Conservation (phyloP, 2,113 vertebrate genomes). For the Eclectus roratus region DNA sequence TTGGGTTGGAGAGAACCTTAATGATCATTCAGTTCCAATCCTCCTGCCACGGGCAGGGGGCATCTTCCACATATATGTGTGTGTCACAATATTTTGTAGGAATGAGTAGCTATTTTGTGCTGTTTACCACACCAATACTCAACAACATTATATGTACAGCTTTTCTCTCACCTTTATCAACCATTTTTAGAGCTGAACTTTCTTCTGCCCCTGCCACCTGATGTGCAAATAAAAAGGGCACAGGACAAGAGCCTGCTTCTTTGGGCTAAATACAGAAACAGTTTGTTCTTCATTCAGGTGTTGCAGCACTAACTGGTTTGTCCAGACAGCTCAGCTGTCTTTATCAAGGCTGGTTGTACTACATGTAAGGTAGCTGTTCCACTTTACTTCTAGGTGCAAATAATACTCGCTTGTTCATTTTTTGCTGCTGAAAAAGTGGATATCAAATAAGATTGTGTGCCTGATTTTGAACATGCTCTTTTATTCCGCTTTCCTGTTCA, state of each 20-base stretch:
- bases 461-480: neutral
- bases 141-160: neutral
- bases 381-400: neutral
- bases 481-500: neutral
- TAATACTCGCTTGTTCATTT: neutral
- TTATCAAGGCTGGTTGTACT: neutral
- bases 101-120: neutral
- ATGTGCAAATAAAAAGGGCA: neutral
- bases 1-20: neutral
- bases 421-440: neutral
- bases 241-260: neutral
- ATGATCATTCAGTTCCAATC: neutral
- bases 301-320: neutral
- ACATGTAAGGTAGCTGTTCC: no score
- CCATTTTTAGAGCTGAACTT: neutral
- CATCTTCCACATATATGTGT: neutral
- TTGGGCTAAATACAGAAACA: neutral
- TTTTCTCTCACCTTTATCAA: neutral
- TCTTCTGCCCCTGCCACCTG: fast-evolving
- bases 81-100: neutral
- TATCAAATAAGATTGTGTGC: neutral
- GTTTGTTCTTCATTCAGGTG: neutral
- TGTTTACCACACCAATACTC: neutral
- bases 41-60: neutral
- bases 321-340: neutral